phyloP scores from a whole-genome alignment of 2,797 vertebrate species.

The Jordanella pulchra region DNA sequence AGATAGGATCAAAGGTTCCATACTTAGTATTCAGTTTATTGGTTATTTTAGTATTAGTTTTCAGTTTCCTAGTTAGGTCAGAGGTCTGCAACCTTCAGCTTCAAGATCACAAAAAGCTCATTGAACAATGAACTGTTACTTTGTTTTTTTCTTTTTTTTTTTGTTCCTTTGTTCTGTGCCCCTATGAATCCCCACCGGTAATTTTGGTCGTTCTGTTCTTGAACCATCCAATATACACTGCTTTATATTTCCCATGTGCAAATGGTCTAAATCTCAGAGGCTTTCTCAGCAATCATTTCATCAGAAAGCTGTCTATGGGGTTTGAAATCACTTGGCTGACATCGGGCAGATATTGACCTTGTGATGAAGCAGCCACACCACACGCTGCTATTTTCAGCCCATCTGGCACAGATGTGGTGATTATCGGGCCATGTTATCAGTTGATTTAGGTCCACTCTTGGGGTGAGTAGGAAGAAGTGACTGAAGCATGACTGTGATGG shows the following conservation, averaged over 20 bases:
- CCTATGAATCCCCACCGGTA: too few relatives aligned
- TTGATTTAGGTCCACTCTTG: slow-evolving; percentile 38
- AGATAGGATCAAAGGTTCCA: too few relatives aligned
- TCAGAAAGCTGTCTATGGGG: slow-evolving; percentile 70
- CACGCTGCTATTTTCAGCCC: slow-evolving; percentile 46
- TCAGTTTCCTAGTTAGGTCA: too few relatives aligned
- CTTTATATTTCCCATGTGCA: slow-evolving; percentile 65
- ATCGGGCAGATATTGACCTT: slow-evolving; percentile 70
- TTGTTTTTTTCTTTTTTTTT: slow-evolving; percentile 26
- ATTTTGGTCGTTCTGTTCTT: too few relatives aligned
- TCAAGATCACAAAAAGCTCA: too few relatives aligned
- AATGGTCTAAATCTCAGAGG: slow-evolving; percentile 51
- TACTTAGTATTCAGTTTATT: too few relatives aligned
- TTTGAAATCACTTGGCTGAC: slow-evolving; percentile 60
- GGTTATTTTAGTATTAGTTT: too few relatives aligned
- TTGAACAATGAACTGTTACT: too few relatives aligned
- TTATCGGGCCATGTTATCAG: slow-evolving; percentile 33
- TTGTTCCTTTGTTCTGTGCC: slow-evolving; percentile 44
- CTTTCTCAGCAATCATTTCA: slow-evolving; percentile 70
- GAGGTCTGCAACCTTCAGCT: too few relatives aligned
- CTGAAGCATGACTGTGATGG: background rate
- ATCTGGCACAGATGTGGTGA: slow-evolving; percentile 30
- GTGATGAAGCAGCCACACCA: slow-evolving; percentile 57
- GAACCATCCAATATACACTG: slow-evolving; percentile 51
- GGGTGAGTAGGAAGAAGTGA: slow-evolving; percentile 7